These are phyloP conservation scores for Accipiter virgatus DNA, from an alignment of 2,113 vertebrate species.

Conservation along the genomic window DNA sequence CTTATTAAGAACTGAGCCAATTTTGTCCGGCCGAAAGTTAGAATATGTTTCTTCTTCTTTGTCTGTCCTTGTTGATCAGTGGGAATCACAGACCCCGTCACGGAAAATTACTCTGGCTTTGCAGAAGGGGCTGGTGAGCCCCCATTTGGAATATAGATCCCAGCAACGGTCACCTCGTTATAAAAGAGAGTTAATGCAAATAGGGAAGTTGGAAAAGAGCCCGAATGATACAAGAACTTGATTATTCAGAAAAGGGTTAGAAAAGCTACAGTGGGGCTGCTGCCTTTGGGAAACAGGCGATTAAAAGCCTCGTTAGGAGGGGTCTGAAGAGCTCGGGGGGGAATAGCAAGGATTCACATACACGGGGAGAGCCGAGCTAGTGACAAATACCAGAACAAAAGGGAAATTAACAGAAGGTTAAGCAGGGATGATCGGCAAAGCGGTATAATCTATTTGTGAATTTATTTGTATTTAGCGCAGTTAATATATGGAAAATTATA, in stretches of 20 bases:
- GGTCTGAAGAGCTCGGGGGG: neutral
- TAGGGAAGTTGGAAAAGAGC: neutral
- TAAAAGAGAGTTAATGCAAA: neutral
- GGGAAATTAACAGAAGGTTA: constrained; percentile 56
- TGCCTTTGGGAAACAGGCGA: constrained; percentile 36
- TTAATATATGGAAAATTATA: constrained; percentile 50
- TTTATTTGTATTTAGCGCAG: constrained; percentile 38
- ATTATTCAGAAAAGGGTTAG: constrained; percentile 54
- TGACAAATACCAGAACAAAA: constrained; percentile 51
- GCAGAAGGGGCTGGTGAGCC: neutral
- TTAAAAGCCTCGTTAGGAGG: neutral
- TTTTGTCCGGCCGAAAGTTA: neutral
- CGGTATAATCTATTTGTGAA: constrained; percentile 40
- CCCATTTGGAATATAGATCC: neutral
- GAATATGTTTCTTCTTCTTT: neutral
- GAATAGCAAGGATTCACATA: neutral
- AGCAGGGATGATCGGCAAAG: constrained; percentile 46
- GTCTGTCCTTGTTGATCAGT: neutral
- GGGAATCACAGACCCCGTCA: neutral
- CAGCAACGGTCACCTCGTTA: neutral
- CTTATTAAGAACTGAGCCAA: neutral
- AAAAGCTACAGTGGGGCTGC: neutral
- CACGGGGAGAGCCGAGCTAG: neutral
- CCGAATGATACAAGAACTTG: neutral
- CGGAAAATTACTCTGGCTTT: neutral